phyloP scores from a whole-genome alignment of 2,113 vertebrate genomes.

The Paradoxurus hermaphroditus region DNA sequence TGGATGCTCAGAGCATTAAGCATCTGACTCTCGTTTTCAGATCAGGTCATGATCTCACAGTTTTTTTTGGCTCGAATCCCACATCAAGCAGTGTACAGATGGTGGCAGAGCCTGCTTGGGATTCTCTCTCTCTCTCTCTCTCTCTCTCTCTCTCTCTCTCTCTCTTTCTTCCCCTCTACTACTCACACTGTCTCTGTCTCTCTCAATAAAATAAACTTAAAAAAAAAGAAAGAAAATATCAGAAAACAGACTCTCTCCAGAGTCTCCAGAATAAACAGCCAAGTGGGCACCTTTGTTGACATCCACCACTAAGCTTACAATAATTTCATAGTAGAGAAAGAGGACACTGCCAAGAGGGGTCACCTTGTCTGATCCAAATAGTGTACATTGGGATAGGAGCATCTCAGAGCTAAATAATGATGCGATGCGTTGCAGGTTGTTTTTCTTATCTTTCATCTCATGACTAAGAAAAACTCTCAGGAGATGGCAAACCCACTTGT shows the following conservation, averaged over 20 bases:
- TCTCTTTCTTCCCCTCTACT: too few species aligned
- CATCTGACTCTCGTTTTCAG: too few species aligned
- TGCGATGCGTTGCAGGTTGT: neutral
- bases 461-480: neutral
- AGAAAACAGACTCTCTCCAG: neutral
- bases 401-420: neutral
- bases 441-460: neutral
- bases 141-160: too few species aligned
- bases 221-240: neutral
- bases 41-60: too few species aligned
- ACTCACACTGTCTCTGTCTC: too few species aligned
- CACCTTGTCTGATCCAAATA: neutral
- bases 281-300: fast-evolving
- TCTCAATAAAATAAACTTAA: too few species aligned
- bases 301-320: neutral
- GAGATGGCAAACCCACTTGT: neutral
- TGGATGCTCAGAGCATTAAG: too few species aligned
- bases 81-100: too few species aligned
- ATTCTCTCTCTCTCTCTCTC: too few species aligned
- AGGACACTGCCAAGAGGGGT: neutral
- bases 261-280: neutral
- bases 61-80: too few species aligned
- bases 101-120: too few species aligned
- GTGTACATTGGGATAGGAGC: too few species aligned
- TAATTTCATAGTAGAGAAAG: neutral